Base-by-base conservation (phyloP, 2,113 vertebrate genomes). In the Nibea coibor region DNA sequence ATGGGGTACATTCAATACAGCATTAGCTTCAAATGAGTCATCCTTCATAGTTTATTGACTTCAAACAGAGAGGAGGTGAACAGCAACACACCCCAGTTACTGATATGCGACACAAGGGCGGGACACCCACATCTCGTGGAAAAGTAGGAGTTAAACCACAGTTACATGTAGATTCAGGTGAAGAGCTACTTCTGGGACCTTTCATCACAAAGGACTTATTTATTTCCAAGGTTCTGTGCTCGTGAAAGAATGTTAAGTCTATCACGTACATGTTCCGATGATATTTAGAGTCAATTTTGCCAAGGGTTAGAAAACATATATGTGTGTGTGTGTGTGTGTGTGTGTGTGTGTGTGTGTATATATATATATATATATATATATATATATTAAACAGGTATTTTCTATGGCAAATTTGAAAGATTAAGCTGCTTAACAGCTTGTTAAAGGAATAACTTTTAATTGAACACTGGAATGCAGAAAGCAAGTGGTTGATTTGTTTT, bases 41-140 rank as follows among this genome's bases (percentile, higher is more conserved):
- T 85, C 83, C 89, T 87, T 91, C 88, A 88, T 87, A 90, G 89
- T 85, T 89, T 89, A 87, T 79, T 59, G 78, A 92, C 89, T 91
- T 92, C 85, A 90, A 91, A 93, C 77, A 26, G 80, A 65, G 79
- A 22, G 47, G 62, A 79, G 78, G 66, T 87, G 83, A 87, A 86
- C 75, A 66, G 69, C 56, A 51, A 45, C 48, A 69, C 53, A 75
- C 59, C 54, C 54, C 65, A 66, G 59, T 70, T 69, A 51, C 26
- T 48, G 50, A 80, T 61, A 28, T 24, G 54, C 5, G 10, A 65
- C 22, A 59, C 45, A 39, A 86, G 20, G 45, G 5, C 35, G 75
- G 51, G 43, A 57, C 31, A 17, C 16, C 1, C 0, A 17, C 8
- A 75, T 45, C 12, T 45, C 43, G 24, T 39, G 51, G 78, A 53